phyloP scores from a whole-genome alignment of 2,888 invertebrate species.

The Didymodactylos carnosus region DNA sequence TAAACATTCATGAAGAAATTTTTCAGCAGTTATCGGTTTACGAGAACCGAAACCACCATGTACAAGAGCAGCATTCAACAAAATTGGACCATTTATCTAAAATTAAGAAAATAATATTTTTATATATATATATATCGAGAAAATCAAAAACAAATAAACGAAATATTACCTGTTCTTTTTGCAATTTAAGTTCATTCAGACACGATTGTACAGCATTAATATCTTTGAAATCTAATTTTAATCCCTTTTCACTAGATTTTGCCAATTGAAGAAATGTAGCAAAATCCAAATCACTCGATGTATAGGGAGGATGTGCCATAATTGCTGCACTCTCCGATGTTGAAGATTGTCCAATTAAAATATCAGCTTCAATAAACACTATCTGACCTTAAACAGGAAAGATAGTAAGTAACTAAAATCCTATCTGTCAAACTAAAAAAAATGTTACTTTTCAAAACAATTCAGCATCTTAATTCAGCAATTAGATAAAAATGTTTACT shows the following conservation, averaged over 20 bases:
- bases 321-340: no score
- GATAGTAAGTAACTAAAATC: no score
- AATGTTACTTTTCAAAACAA: no score
- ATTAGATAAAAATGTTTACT: no score
- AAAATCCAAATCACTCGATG: slow-evolving; percentile 15
- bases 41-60: slow-evolving; percentile 21
- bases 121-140: no score
- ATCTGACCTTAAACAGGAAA: no score
- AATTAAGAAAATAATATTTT: no score
- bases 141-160: not conserved
- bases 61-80: slow-evolving; percentile 27
- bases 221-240: slow-evolving; percentile 14
- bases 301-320: slow-evolving; percentile 11
- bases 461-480: no score
- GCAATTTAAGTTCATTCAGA: not conserved
- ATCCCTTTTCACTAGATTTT: not conserved
- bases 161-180: not conserved
- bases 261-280: not conserved
- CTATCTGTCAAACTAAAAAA: no score
- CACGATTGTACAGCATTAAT: slow-evolving; percentile 15
- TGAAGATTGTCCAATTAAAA: not conserved
- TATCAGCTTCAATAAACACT: slow-evolving; percentile 6
- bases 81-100: slow-evolving; percentile 24
- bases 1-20: slow-evolving; percentile 22
- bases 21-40: slow-evolving; percentile 20